phyloP scores from a whole-genome alignment of 1,140 invertebrate genomes.

The Pseudobourletiella spinata region DNA sequence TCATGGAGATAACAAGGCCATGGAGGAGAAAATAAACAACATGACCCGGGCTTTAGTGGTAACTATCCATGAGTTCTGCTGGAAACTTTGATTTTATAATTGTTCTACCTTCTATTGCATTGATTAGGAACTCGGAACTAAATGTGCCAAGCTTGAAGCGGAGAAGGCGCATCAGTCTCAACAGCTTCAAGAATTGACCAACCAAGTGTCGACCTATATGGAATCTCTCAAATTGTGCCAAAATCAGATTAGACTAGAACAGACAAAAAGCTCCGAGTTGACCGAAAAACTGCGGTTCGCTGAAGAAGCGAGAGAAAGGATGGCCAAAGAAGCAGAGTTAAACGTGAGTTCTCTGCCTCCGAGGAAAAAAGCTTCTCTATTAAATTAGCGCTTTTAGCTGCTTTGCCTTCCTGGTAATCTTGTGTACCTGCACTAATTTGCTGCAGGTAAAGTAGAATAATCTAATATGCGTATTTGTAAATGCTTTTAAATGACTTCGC shows the following conservation, averaged over 20 bases:
- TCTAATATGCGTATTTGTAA: too few relatives aligned
- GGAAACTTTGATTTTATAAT: neutral
- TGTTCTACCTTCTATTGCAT: neutral
- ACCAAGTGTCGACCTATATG: too few relatives aligned
- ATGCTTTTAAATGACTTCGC: too few relatives aligned
- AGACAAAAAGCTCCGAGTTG: neutral
- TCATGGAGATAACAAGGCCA: neutral
- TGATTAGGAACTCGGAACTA: neutral
- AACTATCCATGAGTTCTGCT: neutral
- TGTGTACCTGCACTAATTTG: too few relatives aligned
- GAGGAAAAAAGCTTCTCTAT: too few relatives aligned
- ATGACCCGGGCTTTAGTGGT: constrained; percentile 13
- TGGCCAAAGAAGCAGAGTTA: neutral
- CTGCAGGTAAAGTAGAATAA: too few relatives aligned
- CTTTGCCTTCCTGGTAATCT: too few relatives aligned
- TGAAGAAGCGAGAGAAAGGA: neutral
- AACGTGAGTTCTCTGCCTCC: too few relatives aligned
- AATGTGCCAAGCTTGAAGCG: neutral
- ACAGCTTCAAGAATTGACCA: constrained; percentile 2
- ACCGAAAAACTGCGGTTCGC: neutral
- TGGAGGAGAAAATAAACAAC: constrained; percentile 2
- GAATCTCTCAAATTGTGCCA: too few relatives aligned
- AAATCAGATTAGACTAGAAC: neutral
- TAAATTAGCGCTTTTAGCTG: too few relatives aligned
- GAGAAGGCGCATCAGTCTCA: neutral